phyloP scores from a whole-genome alignment of 2,797 vertebrate species.

The Novumbra hubbsi region DNA sequence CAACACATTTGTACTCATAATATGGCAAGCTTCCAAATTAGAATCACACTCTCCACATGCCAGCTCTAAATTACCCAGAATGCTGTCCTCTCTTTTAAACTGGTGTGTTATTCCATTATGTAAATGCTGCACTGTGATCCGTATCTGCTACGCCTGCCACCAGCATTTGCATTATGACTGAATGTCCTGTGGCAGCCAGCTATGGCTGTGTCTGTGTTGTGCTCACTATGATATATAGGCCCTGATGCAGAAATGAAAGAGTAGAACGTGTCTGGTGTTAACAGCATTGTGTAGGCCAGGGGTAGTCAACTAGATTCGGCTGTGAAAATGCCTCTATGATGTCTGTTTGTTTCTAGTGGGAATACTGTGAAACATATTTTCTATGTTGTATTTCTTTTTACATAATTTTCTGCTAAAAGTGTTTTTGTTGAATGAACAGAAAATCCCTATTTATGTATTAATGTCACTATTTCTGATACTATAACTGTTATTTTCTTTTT shows the following conservation, averaged over 20 bases:
- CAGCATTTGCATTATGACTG: neutral
- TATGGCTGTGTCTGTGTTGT: neutral
- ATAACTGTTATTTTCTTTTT: too few species aligned
- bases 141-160: constrained; percentile 42
- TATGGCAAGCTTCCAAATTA: neutral
- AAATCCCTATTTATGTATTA: neutral
- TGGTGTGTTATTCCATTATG: constrained; percentile 47
- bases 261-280: neutral
- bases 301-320: too few species aligned
- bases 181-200: neutral
- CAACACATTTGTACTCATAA: neutral
- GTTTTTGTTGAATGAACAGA: too few species aligned
- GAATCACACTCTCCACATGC: constrained; percentile 24
- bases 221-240: neutral
- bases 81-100: constrained; percentile 36
- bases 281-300: neutral
- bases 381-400: too few species aligned
- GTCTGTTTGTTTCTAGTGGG: too few species aligned
- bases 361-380: too few species aligned
- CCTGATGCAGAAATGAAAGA: neutral
- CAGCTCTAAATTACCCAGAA: constrained; percentile 35
- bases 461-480: neutral
- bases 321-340: too few species aligned
- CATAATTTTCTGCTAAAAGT: too few species aligned
- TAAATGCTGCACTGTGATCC: constrained; percentile 45